A percentile compares a stretch with the other conserved stretches of the same genome.
phyloP scores from a whole-genome alignment of 64 coral and sea anemone genomes.

The Acropora yongei region DNA sequence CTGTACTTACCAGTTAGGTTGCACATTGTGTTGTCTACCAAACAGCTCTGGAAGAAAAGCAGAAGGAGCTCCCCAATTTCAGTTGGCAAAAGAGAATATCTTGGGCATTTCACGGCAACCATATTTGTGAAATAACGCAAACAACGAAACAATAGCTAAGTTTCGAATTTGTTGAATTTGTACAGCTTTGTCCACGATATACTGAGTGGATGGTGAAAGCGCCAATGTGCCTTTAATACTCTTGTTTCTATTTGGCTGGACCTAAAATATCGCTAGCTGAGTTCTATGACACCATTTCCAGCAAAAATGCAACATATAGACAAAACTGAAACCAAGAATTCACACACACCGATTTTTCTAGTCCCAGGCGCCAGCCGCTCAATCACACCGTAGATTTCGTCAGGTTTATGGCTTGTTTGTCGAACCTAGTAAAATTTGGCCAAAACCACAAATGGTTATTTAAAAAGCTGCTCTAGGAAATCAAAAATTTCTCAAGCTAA shows the following conservation, averaged over 20 bases:
- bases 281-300: no score
- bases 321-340: not conserved
- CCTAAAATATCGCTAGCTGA: no score
- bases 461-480: not conserved
- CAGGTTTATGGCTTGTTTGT: constrained; percentile 98
- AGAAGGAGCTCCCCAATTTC: not conserved
- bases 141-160: no score
- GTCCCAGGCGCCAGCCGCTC: constrained; percentile 88
- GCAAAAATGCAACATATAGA: not conserved
- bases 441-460: not conserved
- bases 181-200: no score
- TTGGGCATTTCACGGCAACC: no score
- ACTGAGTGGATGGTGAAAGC: no score
- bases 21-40: constrained; percentile 95
- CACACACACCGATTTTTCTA: constrained; percentile 76
- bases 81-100: no score
- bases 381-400: constrained; percentile 99
- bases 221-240: no score
- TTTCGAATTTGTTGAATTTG: no score
- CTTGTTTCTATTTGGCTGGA: no score
- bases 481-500: not conserved
- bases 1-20: constrained; percentile 88
- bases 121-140: no score
- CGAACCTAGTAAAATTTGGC: constrained; percentile 61
- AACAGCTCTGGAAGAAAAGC: constrained; percentile 75